Conservation (phyloP, 2,797 vertebrate genomes). For the Basileuterus tristriatus region DNA sequence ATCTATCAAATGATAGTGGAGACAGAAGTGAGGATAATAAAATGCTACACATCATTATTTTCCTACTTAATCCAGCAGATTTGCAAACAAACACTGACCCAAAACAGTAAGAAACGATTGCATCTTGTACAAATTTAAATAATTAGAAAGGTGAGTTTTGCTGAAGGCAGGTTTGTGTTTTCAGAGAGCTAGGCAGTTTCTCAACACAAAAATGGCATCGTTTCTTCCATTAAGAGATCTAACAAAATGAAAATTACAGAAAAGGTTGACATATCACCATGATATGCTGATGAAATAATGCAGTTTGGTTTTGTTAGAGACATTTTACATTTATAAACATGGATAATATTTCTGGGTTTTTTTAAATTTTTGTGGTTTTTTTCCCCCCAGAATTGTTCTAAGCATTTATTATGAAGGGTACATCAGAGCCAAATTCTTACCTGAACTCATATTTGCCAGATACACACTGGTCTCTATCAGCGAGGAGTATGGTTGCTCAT, state of each 20-base stretch:
- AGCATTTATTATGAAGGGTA: not conserved
- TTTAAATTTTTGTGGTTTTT: not conserved
- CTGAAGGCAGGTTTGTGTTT: not conserved
- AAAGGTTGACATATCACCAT: not conserved
- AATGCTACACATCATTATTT: not conserved
- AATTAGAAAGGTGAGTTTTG: not conserved
- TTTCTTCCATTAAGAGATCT: not conserved
- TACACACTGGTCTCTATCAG: conserved; percentile 66
- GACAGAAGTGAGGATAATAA: not conserved
- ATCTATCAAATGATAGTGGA: not conserved
- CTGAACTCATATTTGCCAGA: conserved; percentile 82
- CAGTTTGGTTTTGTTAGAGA: not conserved
- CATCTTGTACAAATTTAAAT: not conserved
- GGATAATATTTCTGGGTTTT: not conserved
- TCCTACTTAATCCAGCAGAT: not conserved
- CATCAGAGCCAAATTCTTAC: conserved; percentile 72
- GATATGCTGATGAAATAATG: not conserved
- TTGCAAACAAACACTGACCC: not conserved
- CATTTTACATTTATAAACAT: not conserved
- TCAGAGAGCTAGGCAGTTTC: not conserved
- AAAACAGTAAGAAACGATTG: not conserved
- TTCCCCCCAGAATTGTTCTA: not conserved
- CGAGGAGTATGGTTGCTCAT: conserved; percentile 77
- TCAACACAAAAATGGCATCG: not conserved
- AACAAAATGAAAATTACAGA: not conserved